Conservation (phyloP, 1,140 invertebrate genomes). For the Manduca sexta region DNA sequence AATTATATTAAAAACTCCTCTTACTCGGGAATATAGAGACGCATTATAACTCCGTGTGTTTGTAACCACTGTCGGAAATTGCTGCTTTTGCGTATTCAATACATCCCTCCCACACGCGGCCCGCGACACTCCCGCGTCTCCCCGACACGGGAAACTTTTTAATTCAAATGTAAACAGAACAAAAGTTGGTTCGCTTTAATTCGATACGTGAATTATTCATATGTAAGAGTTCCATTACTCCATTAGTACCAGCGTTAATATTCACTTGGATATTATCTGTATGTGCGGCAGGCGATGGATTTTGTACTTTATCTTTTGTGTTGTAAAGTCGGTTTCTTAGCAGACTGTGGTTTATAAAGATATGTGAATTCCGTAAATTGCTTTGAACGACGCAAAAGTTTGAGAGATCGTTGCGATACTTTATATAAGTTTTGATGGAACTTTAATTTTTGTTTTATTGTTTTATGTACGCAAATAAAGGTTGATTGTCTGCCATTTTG, state of each 20-base stretch:
- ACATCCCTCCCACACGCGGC: not conserved
- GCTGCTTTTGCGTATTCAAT: conserved; percentile 18
- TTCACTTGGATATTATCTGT: conserved; percentile 7
- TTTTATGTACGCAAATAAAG: conserved; percentile 2
- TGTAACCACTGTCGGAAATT: conserved; percentile 10
- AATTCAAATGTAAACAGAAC: conserved; percentile 21
- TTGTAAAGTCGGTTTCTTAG: not conserved
- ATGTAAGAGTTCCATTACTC: conserved; percentile 16
- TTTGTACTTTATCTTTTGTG: not conserved
- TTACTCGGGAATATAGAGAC: too few relatives aligned
- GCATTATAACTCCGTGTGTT: conserved; percentile 5
- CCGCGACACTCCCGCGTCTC: not conserved
- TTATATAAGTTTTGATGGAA: conserved; percentile 6
- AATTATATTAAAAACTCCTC: too few relatives aligned
- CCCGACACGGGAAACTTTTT: conserved; percentile 11
- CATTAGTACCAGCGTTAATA: conserved; percentile 2
- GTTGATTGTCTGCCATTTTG: not conserved
- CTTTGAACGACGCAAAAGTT: conserved; percentile 13
- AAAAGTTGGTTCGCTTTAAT: conserved; percentile 17
- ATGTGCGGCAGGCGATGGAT: not conserved
- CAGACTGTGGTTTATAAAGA: conserved; percentile 1
- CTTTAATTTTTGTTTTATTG: conserved; percentile 12
- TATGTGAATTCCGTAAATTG: conserved; percentile 10
- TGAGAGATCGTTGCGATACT: conserved; percentile 10
- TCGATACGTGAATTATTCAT: conserved; percentile 18